A percentile compares a stretch with the other conserved stretches of the same genome.
Conservation (phyloP, 2,888 invertebrate genomes). For the Patella caerulea region DNA sequence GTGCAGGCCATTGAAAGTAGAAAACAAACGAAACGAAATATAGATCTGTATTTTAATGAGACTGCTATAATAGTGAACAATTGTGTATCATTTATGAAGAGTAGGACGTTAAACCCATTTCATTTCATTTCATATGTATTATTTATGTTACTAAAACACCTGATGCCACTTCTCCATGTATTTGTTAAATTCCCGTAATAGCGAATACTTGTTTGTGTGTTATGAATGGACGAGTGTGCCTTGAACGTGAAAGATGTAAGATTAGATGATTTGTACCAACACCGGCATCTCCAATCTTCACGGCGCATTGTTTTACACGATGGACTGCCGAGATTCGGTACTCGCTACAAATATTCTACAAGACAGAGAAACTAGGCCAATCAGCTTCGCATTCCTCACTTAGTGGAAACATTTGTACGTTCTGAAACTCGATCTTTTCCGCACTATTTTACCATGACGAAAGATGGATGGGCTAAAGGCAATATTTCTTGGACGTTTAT, state of each 20-base stretch:
- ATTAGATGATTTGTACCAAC: background rate
- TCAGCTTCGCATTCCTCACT: background rate
- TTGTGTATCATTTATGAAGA: no score
- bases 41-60: no score
- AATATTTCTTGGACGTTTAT: slow-evolving; percentile 9
- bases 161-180: no score
- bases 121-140: no score
- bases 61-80: no score
- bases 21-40: no score
- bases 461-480: background rate
- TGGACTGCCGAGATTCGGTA: background rate
- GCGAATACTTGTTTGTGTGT: no score
- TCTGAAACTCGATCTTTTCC: slow-evolving; percentile 2
- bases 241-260: background rate
- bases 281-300: background rate
- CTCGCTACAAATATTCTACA: background rate
- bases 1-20: no score
- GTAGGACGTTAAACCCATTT: no score
- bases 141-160: no score
- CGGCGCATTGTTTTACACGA: background rate
- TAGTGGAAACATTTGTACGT: slow-evolving; percentile 4
- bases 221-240: no score
- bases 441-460: slow-evolving; percentile 5
- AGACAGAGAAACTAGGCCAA: background rate
- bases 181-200: no score